Percentiles rank a stretch among this genome's conserved stretches.
These are phyloP conservation scores for Lymantria monacha DNA, from an alignment of 2,888 invertebrate species.

Conservation along the genomic window DNA sequence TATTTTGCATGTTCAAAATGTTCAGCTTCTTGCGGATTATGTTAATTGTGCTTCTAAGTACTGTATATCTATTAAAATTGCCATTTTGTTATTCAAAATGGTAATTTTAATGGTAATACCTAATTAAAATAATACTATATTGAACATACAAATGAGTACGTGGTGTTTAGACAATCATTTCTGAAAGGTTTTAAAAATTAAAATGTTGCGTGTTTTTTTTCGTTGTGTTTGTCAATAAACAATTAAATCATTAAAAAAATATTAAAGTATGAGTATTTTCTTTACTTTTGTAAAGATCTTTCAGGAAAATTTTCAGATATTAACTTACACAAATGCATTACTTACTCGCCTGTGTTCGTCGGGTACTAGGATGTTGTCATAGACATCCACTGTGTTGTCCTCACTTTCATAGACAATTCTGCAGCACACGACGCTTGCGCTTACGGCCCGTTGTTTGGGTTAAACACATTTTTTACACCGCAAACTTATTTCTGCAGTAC, in stretches of 20 bases:
- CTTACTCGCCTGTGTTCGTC: slow-evolving; percentile 31
- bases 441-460: slow-evolving; percentile 31
- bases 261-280: background rate
- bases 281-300: slow-evolving; percentile 22
- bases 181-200: slow-evolving; percentile 21
- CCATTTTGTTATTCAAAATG: background rate
- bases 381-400: slow-evolving; percentile 65
- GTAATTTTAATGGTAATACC: background rate
- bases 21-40: background rate
- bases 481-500: slow-evolving; percentile 49
- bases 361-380: slow-evolving; percentile 41
- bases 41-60: background rate
- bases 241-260: background rate
- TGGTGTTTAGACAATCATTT: slow-evolving; percentile 19
- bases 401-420: slow-evolving; percentile 72
- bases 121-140: no score
- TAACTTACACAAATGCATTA: slow-evolving; percentile 28
- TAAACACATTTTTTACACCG: slow-evolving; percentile 20
- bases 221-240: background rate
- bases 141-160: slow-evolving; percentile 26
- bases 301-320: slow-evolving; percentile 26
- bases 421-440: slow-evolving; percentile 43
- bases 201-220: background rate
- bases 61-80: background rate
- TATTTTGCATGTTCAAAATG: background rate